Percentiles rank a stretch among this genome's conserved stretches.
phyloP scores from a whole-genome alignment of 2,113 vertebrate genomes.

The Triplophysa rosa region DNA sequence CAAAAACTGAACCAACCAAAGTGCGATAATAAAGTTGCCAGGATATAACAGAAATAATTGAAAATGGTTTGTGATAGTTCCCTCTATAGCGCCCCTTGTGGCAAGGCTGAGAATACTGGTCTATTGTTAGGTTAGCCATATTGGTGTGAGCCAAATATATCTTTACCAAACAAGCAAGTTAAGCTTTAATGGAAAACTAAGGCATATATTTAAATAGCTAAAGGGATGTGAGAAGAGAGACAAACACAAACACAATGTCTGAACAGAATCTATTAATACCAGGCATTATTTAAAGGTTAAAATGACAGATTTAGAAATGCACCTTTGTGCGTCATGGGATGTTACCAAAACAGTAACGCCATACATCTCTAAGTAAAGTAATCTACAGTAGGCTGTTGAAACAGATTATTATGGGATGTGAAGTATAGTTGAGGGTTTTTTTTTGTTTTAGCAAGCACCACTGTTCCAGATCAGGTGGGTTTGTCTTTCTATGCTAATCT shows the following conservation, averaged over 20 bases:
- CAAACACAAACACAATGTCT: constrained; percentile 19
- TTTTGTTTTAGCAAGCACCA: no score
- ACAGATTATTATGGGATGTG: no score
- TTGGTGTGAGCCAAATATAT: constrained; percentile 1
- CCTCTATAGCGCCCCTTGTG: background rate
- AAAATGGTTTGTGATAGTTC: no score
- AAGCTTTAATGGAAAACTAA: constrained; percentile 1
- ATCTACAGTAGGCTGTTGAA: no score
- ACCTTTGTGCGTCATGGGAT: constrained; percentile 3
- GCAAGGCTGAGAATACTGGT: background rate
- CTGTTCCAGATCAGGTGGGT: no score
- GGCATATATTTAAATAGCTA: background rate
- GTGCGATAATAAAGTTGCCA: background rate
- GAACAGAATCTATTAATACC: background rate
- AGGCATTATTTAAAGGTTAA: constrained; percentile 23
- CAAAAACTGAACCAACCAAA: background rate
- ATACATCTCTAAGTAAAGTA: background rate
- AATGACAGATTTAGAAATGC: constrained; percentile 25
- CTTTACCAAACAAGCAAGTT: constrained; percentile 1
- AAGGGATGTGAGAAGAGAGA: background rate
- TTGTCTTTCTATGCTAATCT: no score
- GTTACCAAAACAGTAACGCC: background rate
- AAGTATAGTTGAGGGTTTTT: no score
- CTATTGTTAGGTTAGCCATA: background rate
- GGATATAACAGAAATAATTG: no score